Evolutionary conservation across 2,113 vertebrate species (phyloP), one percentile per base, ranked within the genome.

Genomic region (Tragelaphus strepsiceros): DNA sequence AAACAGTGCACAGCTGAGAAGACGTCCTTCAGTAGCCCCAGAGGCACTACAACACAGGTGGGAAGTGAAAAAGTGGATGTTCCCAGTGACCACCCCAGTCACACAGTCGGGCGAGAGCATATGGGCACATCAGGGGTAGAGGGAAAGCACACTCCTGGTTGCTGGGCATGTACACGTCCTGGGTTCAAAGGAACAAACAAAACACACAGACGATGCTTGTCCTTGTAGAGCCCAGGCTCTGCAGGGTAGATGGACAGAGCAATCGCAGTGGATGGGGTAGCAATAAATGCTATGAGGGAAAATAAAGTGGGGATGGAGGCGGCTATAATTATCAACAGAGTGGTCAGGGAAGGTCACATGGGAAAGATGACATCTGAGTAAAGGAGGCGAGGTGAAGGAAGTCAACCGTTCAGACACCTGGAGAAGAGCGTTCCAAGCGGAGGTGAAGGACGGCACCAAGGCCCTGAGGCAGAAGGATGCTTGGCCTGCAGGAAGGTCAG

Each of bases 221-320:
- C 86, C 53, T 19, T 21, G 2, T 54, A 77, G 6, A 26, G 15
- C 21, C 28, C 39, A 3, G 8, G 59, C 35, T 88, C 86, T 39
- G 19, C 26, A 49, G 43, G 30, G 43, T 17, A 61, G 61, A 64
- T 0, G 9, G 71, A 22, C 19, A 49, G 39, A 32, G 91, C 9
- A 5, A 5, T 2, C 0, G 2, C 43, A 61, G 17, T 8, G 74
- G 19, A 22, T 32, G 28, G 7, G 43, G n/a, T 6, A 24, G 56
- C 51, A 59, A 43, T 46, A 81, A 82, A 64, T 8, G 19, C 35
- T 19, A 16, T 2, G 2, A 61, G 43, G 46, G 49, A 61, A 90
- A 78, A 82, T 19, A 16, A 32, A 91, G 43, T 15, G 53, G 59
- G 43, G 7, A 24, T 3, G 11, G 1, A 14, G 30, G 32, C 21